Conservation (phyloP, 2,113 vertebrate genomes). For the Ifrita kowaldi region DNA sequence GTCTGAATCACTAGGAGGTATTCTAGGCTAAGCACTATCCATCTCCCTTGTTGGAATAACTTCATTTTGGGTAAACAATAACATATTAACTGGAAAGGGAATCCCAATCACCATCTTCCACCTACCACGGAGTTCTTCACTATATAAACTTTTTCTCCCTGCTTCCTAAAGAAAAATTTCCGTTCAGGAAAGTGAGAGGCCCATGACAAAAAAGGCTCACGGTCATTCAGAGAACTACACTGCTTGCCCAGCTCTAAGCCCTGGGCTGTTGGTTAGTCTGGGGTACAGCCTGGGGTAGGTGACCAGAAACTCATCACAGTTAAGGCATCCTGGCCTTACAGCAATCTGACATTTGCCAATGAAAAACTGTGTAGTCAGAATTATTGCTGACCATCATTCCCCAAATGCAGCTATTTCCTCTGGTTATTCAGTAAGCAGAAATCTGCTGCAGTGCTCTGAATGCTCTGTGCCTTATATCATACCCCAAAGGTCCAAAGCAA, state of each 20-base stretch:
- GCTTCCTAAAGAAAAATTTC: background rate
- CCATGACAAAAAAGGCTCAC: background rate
- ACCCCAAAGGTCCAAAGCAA: slow-evolving; percentile 43
- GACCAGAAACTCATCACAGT: background rate
- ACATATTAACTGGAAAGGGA: background rate
- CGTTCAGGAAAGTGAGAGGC: background rate
- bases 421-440: slow-evolving; percentile 8
- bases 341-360: background rate
- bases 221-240: background rate
- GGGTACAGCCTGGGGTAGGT: background rate
- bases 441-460: background rate
- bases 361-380: slow-evolving; percentile 1
- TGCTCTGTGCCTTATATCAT: slow-evolving; percentile 22
- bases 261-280: background rate
- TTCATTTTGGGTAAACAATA: background rate
- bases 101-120: background rate
- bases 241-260: background rate
- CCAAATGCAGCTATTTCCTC: slow-evolving; percentile 1
- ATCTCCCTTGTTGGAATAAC: background rate
- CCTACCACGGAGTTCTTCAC: background rate
- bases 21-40: background rate
- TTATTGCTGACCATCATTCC: background rate
- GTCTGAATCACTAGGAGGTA: background rate
- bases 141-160: background rate
- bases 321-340: background rate